phyloP scores from a whole-genome alignment of 30 jellyfish, hydroid and myxozoan species.

The Mastigias papua region DNA sequence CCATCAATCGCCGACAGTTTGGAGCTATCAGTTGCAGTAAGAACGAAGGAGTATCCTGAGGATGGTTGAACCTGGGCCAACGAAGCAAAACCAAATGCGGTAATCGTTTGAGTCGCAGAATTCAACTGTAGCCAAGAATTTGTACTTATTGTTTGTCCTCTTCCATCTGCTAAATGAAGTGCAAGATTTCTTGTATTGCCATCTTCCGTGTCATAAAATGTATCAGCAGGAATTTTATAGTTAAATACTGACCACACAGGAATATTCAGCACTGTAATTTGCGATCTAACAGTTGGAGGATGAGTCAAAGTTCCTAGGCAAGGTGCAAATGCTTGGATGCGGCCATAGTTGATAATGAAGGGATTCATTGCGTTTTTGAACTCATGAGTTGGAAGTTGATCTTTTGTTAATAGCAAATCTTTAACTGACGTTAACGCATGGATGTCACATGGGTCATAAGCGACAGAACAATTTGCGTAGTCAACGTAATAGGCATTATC shows the following conservation, averaged over 20 bases:
- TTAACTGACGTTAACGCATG: slow-evolving; percentile 38
- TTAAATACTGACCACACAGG: slow-evolving; percentile 61
- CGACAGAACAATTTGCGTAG: slow-evolving; percentile 82
- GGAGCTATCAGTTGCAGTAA: slow-evolving; percentile 79
- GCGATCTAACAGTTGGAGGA: slow-evolving; percentile 61
- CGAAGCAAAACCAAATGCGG: slow-evolving; percentile 58
- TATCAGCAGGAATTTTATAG: slow-evolving; percentile 65
- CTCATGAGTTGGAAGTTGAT: slow-evolving; percentile 28
- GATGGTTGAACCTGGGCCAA: slow-evolving; percentile 46
- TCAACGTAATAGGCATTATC: not conserved
- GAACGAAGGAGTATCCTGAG: slow-evolving; percentile 46
- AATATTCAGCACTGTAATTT: slow-evolving; percentile 25
- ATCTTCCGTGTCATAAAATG: slow-evolving; percentile 79
- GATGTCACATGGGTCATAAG: slow-evolving; percentile 82
- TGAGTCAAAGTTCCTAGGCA: slow-evolving; percentile 62
- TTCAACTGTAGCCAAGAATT: slow-evolving; percentile 78
- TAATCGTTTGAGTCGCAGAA: slow-evolving; percentile 60
- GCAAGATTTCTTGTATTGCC: slow-evolving; percentile 77
- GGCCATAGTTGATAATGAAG: slow-evolving; percentile 29
- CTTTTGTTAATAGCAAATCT: slow-evolving; percentile 28
- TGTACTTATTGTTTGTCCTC: slow-evolving; percentile 14
- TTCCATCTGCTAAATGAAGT: slow-evolving; percentile 11
- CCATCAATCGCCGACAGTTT: slow-evolving; percentile 71
- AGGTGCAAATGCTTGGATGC: not conserved
- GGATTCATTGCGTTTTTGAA: slow-evolving; percentile 62